These are phyloP conservation scores for Arvicanthis niloticus DNA, from an alignment of 2,113 vertebrate genomes.

Conservation along the genomic window DNA sequence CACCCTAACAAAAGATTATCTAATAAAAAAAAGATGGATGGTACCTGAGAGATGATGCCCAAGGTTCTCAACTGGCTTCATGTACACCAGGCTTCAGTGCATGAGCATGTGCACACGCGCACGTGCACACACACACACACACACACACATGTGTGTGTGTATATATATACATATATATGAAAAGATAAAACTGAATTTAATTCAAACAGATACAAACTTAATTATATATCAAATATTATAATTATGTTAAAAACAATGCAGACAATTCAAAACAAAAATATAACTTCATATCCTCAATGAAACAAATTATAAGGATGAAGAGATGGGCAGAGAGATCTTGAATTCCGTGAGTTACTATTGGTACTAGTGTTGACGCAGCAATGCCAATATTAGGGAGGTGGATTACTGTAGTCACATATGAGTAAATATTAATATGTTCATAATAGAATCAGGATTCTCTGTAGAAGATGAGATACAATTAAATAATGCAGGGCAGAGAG, in stretches of 20 bases:
- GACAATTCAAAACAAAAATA: background rate
- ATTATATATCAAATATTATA: background rate
- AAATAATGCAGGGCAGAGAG: background rate
- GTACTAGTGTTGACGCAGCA: background rate
- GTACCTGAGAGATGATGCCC: background rate
- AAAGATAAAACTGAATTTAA: background rate
- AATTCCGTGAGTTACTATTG: background rate
- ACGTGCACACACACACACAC: too few relatives aligned
- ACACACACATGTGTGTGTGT: too few relatives aligned
- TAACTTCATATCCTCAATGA: background rate
- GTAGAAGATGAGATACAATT: background rate
- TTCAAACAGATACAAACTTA: background rate
- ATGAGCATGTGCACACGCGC: too few relatives aligned
- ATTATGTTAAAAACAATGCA: background rate
- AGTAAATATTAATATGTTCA: background rate
- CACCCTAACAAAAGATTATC: background rate
- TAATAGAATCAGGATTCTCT: background rate
- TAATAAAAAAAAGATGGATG: too few relatives aligned
- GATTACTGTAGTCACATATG: background rate
- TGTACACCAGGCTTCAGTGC: background rate
- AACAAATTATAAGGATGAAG: background rate
- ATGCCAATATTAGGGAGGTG: background rate
- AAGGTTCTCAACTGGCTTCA: background rate
- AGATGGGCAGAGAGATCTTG: background rate
- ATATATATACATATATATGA: too few relatives aligned